A percentile compares a stretch with the other conserved stretches of the same genome.
phyloP scores from a whole-genome alignment of 1,140 invertebrate species.

The Lepidotrigona ventralis region DNA sequence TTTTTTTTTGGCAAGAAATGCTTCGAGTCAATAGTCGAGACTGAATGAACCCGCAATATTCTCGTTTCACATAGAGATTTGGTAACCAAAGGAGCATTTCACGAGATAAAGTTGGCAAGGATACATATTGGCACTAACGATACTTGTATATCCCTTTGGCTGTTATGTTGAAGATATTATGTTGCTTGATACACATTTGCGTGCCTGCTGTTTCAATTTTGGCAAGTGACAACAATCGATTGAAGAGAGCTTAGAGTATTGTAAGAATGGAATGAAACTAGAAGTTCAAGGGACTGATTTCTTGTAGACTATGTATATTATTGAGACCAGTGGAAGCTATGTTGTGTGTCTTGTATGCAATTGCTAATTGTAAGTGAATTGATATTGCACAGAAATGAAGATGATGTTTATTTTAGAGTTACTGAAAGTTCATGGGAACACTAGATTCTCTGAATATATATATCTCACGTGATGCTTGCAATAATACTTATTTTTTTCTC shows the following conservation, averaged over 20 bases:
- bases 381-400: background rate
- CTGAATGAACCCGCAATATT: background rate
- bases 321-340: background rate
- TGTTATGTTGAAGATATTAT: background rate
- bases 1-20: background rate
- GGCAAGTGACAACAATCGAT: background rate
- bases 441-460: background rate
- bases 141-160: conserved; percentile 3
- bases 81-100: background rate
- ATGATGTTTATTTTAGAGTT: conserved; percentile 13
- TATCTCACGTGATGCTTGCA: background rate
- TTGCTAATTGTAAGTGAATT: background rate
- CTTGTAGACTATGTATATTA: conserved; percentile 5
- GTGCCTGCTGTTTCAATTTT: conserved; percentile 8
- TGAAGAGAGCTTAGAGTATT: background rate
- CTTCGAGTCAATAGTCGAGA: background rate
- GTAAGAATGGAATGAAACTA: background rate
- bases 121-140: background rate
- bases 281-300: background rate
- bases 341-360: background rate
- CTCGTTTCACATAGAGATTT: background rate
- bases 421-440: no score
- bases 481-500: no score
- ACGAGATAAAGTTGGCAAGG: background rate
- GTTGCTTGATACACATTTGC: background rate